Evolutionary conservation across 92 coral and sea anemone genomes (phyloP), one percentile per base, ranked within the genome.

Genomic region (Palythoa caribaeorum): DNA sequence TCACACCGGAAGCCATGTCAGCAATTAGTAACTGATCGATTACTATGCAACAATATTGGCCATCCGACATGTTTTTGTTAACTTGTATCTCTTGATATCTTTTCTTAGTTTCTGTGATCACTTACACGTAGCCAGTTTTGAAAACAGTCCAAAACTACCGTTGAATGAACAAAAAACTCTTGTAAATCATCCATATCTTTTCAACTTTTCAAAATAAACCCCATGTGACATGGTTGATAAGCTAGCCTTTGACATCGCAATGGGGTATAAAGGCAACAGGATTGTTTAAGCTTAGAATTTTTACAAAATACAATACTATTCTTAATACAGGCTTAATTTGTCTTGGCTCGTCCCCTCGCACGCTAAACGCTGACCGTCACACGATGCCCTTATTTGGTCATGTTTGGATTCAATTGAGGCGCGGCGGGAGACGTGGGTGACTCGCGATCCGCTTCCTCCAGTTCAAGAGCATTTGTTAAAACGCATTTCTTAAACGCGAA

Each of bases 321-420:
- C 5, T 17, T 1, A 14, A 59, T 13, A 59, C 65, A 59, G 19
- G 71, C 7, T 20, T 65, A 17, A 3, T n/a, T 9, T 65, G 3
- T 9, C 71, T 65, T 65, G 13, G 71, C 17, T 65, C n/a, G 28
- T 28, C 28, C 10, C 71, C 17, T n/a, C 6, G 36, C 71, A 1
- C n/a, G 38, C 28, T 65, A 9, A 65, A 19, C 2, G 71, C 71
- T 70, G 3, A 6, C 4, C 47, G 17, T 21, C 48, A 77, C 12
- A 77, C 40, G 19, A 53, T 70, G 40, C 16, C 75, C 75, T 70
- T 70, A 36, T 70, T 20, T 70, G 75, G 75, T 70, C 75, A 20
- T 35, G 75, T 35, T 21, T 38, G 75, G 36, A 37, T 35, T 47
- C n/a, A 35, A 70, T 17, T 65, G 71, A 44, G 6, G 7, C 7